phyloP scores from a whole-genome alignment of 2,888 invertebrate species.

The Dolichopus griseipennis region DNA sequence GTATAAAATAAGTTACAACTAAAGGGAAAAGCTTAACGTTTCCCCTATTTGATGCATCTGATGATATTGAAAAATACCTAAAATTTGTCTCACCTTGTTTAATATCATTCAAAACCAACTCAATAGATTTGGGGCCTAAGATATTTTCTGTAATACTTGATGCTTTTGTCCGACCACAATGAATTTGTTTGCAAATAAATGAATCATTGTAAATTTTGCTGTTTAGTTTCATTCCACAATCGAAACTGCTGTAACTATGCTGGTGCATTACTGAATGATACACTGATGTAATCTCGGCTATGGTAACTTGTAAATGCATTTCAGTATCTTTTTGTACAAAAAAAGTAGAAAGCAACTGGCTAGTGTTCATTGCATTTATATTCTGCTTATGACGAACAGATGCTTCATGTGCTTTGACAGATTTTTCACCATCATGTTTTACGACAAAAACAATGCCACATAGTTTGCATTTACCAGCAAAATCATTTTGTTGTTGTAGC shows the following conservation, averaged over 20 bases:
- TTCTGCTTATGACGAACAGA: neutral
- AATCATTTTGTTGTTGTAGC: too few relatives aligned
- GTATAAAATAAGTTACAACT: conserved; percentile 11
- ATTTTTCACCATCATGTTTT: conserved; percentile 11
- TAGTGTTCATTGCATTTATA: too few relatives aligned
- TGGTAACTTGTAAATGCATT: neutral
- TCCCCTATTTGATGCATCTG: too few relatives aligned
- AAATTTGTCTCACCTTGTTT: neutral
- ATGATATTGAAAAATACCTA: neutral
- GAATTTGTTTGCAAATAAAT: neutral
- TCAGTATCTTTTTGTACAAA: neutral
- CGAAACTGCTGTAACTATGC: conserved; percentile 1
- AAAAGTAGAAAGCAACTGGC: too few relatives aligned
- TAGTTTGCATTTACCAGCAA: too few relatives aligned
- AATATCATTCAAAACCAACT: neutral
- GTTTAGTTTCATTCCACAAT: conserved; percentile 2
- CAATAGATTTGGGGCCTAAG: neutral
- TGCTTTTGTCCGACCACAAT: conserved; percentile 7
- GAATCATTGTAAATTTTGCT: neutral
- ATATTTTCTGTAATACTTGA: neutral
- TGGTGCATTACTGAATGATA: neutral
- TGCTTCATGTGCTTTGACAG: conserved; percentile 5
- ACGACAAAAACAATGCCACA: conserved; percentile 10
- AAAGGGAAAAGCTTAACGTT: conserved; percentile 12
- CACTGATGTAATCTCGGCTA: neutral